Percentiles rank a stretch among this genome's conserved stretches.
Evolutionary conservation across 2,113 vertebrate species (phyloP).

Genomic region (Xyrauchen texanus): DNA sequence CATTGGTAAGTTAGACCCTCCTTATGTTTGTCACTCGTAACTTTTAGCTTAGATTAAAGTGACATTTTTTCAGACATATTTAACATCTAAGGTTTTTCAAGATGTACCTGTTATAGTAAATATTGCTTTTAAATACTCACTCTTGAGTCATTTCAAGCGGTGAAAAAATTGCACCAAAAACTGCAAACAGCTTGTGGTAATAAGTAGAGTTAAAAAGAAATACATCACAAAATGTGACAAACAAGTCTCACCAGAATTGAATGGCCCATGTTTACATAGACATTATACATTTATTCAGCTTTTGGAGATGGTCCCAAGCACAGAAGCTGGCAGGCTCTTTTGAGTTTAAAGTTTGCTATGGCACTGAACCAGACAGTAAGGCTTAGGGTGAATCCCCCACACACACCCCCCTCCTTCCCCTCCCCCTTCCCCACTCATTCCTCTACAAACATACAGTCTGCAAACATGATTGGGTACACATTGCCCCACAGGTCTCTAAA

Average conservation of each 20-base stretch:
- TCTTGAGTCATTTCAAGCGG: neutral
- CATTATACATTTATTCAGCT: slow-evolving; percentile 48
- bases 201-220: slow-evolving; percentile 8
- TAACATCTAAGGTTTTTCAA: neutral
- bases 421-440: neutral
- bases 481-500: slow-evolving; percentile 38
- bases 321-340: slow-evolving; percentile 54
- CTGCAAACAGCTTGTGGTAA: slow-evolving; percentile 1
- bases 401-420: neutral
- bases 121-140: neutral
- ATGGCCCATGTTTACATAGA: slow-evolving; percentile 41
- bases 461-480: slow-evolving; percentile 48
- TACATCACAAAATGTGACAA: slow-evolving; percentile 22
- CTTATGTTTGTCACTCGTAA: too few species aligned
- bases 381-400: slow-evolving; percentile 28
- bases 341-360: slow-evolving; percentile 52
- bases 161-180: neutral
- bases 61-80: neutral
- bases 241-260: slow-evolving; percentile 30
- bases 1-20: neutral
- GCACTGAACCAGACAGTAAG: slow-evolving; percentile 47
- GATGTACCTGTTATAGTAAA: neutral
- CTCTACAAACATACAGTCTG: slow-evolving; percentile 27
- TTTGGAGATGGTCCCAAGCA: slow-evolving; percentile 50
- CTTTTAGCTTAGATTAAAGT: too few species aligned